Evolutionary conservation across 1,140 invertebrate genomes (phyloP).

Genomic region (Apocrypta bakeri): DNA sequence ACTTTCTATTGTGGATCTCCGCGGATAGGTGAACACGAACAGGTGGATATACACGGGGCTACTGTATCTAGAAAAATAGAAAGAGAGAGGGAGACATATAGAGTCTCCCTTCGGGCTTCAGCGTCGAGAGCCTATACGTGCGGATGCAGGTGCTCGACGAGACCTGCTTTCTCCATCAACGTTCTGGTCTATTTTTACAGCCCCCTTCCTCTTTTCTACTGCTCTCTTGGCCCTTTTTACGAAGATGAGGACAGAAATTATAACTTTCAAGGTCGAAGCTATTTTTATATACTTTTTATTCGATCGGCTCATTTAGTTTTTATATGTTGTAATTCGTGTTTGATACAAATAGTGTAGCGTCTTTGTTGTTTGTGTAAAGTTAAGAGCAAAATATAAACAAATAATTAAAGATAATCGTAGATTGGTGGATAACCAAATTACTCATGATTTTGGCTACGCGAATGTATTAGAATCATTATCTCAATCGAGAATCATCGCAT

Average conservation of each 20-base stretch:
- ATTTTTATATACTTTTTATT: neutral
- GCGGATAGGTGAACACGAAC: neutral
- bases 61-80: neutral
- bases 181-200: neutral
- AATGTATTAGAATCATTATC: no score
- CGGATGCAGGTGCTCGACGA: constrained; percentile 3
- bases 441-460: no score
- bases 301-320: neutral
- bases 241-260: neutral
- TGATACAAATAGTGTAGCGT: neutral
- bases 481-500: no score
- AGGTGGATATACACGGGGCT: neutral
- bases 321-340: neutral
- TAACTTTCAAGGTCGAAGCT: constrained; percentile 17
- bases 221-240: neutral
- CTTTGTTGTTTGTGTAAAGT: neutral
- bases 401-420: neutral
- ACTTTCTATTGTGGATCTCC: constrained; percentile 38
- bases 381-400: neutral
- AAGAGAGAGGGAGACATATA: neutral
- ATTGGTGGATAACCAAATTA: neutral
- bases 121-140: neutral
- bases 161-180: neutral
- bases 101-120: neutral
- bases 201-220: no score